phyloP scores from a whole-genome alignment of 2,113 vertebrate genomes.

The Psittacara wagleri region DNA sequence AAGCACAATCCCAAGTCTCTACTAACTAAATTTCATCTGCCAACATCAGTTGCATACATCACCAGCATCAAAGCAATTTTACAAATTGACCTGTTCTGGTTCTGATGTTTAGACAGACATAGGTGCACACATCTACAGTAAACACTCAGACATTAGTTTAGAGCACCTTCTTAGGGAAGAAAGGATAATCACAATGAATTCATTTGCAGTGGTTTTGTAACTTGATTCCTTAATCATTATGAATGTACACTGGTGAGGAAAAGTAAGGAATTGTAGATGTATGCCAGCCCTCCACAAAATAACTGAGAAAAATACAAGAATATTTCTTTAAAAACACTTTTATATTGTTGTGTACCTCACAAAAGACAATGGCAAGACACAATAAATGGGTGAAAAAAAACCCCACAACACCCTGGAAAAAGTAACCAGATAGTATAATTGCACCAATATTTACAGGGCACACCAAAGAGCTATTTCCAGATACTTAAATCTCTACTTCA shows the following conservation, averaged over 20 bases:
- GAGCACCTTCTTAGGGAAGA: background rate
- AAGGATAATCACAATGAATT: background rate
- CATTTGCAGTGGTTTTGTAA: background rate
- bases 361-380: background rate
- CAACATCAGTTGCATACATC: background rate
- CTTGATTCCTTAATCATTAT: background rate
- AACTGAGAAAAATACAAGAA: background rate
- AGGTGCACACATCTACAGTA: background rate
- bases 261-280: background rate
- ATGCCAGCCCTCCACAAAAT: background rate
- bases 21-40: background rate
- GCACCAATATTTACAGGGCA: background rate
- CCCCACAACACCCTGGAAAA: background rate
- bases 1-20: background rate
- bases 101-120: background rate
- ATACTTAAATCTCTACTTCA: background rate
- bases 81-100: background rate
- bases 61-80: background rate
- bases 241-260: background rate
- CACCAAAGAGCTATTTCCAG: rapidly evolving
- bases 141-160: background rate
- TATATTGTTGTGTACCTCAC: background rate
- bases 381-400: background rate
- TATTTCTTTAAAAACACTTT: background rate
- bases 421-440: background rate